Conservation (phyloP, 2,113 vertebrate species). For the Nettapus auritus region DNA sequence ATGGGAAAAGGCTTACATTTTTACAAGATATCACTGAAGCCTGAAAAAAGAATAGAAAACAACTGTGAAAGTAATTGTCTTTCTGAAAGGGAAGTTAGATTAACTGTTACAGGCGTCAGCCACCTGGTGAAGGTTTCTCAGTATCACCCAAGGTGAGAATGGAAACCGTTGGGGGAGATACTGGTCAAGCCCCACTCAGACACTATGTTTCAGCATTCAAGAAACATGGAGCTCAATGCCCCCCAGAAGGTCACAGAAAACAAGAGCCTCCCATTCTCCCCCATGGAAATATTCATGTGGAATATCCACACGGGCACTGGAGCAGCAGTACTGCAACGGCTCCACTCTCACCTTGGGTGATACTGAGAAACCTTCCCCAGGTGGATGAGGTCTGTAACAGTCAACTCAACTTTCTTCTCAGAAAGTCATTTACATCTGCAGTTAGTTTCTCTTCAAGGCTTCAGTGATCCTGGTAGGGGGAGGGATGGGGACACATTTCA, state of each 20-base stretch:
- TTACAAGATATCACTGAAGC: constrained; percentile 22
- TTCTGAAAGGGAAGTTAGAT: constrained; percentile 51
- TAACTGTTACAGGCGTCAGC: constrained; percentile 31
- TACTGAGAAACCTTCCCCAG: constrained; percentile 48
- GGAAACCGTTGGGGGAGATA: constrained; percentile 41
- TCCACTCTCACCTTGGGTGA: constrained; percentile 21
- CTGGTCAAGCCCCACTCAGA: constrained; percentile 2
- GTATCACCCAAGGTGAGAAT: constrained; percentile 59
- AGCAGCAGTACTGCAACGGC: neutral
- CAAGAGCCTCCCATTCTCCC: neutral
- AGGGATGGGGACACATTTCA: neutral
- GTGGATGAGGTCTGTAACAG: constrained; percentile 42
- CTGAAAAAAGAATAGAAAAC: neutral
- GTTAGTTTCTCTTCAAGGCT: constrained; percentile 42
- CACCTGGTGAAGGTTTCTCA: constrained; percentile 55
- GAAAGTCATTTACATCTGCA: constrained; percentile 67
- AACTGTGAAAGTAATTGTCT: constrained; percentile 28
- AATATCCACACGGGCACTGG: neutral
- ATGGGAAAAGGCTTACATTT: constrained; percentile 6
- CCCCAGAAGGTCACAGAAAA: neutral
- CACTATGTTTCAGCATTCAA: neutral
- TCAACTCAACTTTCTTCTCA: constrained; percentile 38
- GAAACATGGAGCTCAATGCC: neutral
- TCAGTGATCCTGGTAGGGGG: neutral
- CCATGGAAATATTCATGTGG: too few species aligned